phyloP scores from a whole-genome alignment of 92 coral and sea anemone genomes.

The Umimayanthus kanabou region DNA sequence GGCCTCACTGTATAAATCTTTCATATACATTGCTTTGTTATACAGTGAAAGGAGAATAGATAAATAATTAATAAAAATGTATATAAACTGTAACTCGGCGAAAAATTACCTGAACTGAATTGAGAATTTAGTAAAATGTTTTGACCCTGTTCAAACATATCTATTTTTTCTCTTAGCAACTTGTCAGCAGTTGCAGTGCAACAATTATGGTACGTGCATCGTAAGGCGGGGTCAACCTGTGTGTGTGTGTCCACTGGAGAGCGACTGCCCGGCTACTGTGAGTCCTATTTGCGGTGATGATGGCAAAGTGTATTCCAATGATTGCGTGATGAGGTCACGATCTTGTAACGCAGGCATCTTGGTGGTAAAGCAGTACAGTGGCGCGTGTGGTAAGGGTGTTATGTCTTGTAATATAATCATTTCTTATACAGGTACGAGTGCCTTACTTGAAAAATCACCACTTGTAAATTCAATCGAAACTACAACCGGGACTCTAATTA shows the following conservation, averaged over 20 bases:
- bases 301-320: slow-evolving; percentile 57
- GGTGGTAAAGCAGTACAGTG: slow-evolving; percentile 64
- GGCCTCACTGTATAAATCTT: too few relatives aligned
- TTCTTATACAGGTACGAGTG: too few relatives aligned
- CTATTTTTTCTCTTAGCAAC: slow-evolving; percentile 43
- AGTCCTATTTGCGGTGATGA: slow-evolving; percentile 87
- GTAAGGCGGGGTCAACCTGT: slow-evolving; percentile 47
- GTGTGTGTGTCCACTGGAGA: slow-evolving; percentile 79
- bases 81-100: too few relatives aligned
- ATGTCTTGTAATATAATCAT: not conserved
- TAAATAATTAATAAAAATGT: too few relatives aligned
- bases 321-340: slow-evolving; percentile 72
- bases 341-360: slow-evolving; percentile 62
- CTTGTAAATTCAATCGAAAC: too few relatives aligned
- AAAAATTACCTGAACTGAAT: too few relatives aligned
- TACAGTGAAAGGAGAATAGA: too few relatives aligned
- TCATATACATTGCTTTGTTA: too few relatives aligned
- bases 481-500: too few relatives aligned
- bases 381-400: slow-evolving; percentile 75
- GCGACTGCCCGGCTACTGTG: slow-evolving; percentile 52
- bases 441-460: too few relatives aligned
- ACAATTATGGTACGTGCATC: slow-evolving; percentile 63
- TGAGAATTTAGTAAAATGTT: too few relatives aligned
- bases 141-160: not conserved
- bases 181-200: slow-evolving; percentile 67